phyloP scores from a whole-genome alignment of 2,113 vertebrate species.

The Formicarius rufipectus region DNA sequence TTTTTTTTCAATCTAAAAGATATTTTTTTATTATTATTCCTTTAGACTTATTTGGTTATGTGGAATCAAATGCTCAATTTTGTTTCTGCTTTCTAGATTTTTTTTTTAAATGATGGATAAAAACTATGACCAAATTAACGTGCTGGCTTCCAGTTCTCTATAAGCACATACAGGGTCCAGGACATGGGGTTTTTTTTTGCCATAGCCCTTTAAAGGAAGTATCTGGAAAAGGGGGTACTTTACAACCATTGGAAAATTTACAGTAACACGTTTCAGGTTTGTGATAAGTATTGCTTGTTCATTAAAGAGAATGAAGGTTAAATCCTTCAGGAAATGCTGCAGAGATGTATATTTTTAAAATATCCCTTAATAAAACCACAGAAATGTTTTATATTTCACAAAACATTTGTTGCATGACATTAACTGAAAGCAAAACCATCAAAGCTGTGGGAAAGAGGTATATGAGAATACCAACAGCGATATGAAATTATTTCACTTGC shows the following conservation, averaged over 20 bases:
- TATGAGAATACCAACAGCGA: neutral
- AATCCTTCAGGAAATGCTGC: constrained; percentile 44
- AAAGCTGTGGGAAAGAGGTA: constrained; percentile 1
- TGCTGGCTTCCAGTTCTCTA: neutral
- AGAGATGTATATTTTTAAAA: neutral
- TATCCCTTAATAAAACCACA: neutral
- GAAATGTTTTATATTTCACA: neutral
- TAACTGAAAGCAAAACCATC: constrained; percentile 28
- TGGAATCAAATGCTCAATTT: neutral
- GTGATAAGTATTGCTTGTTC: constrained; percentile 1
- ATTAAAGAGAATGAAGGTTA: neutral
- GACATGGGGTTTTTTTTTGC: neutral
- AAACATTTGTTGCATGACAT: constrained; percentile 34
- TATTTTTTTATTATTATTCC: neutral
- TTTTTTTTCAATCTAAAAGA: neutral
- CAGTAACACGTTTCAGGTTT: neutral
- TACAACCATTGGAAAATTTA: constrained; percentile 9
- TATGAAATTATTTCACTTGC: neutral
- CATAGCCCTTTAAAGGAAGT: neutral
- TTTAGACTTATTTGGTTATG: neutral
- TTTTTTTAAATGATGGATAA: neutral
- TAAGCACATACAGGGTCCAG: neutral
- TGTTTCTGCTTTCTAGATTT: neutral
- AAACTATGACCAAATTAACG: neutral
- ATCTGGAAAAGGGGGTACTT: constrained; percentile 25